Evolutionary conservation across 2,113 vertebrate genomes (phyloP).

Genomic region (Amazona guildingii): DNA sequence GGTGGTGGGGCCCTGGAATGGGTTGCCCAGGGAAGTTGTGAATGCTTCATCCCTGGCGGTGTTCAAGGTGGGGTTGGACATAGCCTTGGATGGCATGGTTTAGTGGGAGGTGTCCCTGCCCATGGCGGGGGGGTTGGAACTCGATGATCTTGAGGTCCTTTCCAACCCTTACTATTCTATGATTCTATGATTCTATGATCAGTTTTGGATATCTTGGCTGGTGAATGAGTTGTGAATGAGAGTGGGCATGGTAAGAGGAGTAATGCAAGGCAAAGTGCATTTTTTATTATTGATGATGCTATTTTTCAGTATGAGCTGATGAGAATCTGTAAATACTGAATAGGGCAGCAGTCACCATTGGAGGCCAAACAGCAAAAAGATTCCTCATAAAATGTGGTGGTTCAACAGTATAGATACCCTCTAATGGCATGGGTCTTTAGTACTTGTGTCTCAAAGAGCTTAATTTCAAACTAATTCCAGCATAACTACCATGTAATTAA

Average conservation of each 20-base stretch:
- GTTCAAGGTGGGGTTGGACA: no score
- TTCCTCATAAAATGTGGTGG: background rate
- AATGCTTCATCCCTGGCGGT: no score
- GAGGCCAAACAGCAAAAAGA: background rate
- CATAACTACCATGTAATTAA: background rate
- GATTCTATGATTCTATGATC: background rate
- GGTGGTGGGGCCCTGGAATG: no score
- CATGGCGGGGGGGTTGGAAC: no score
- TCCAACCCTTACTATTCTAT: no score
- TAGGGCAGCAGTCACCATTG: background rate
- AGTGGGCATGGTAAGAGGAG: background rate
- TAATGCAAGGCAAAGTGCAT: background rate
- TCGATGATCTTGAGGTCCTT: no score
- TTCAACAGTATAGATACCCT: background rate
- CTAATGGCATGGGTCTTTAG: background rate
- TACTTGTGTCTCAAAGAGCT: background rate
- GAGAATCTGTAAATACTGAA: background rate
- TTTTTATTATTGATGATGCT: background rate
- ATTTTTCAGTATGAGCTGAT: background rate
- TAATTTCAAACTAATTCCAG: background rate
- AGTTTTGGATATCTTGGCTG: background rate
- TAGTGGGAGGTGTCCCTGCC: no score
- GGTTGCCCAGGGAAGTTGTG: no score
- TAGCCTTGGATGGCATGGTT: no score
- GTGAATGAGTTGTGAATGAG: background rate